Conservation (phyloP, 2,113 vertebrate species). For the Leucosticte australis region DNA sequence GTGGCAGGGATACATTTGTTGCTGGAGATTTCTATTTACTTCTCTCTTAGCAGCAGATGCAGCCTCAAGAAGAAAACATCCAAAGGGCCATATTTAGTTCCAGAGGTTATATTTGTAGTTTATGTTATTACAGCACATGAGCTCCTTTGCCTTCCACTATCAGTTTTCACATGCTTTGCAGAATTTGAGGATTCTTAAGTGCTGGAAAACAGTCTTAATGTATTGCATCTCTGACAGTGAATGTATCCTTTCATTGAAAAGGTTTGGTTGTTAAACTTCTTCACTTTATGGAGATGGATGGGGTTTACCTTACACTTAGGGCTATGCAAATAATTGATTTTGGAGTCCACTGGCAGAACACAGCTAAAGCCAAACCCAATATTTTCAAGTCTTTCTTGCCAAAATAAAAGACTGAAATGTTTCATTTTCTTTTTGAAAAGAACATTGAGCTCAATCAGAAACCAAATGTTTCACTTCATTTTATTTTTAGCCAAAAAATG, state of each 20-base stretch:
- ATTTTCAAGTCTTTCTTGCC: background rate
- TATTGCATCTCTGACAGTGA: background rate
- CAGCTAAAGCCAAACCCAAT: slow-evolving; percentile 8
- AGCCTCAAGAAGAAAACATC: background rate
- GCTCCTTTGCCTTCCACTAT: background rate
- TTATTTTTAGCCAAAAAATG: background rate
- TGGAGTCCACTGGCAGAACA: background rate
- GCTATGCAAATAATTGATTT: slow-evolving; percentile 29
- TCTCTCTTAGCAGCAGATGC: background rate
- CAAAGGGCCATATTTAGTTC: background rate
- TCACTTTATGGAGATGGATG: background rate
- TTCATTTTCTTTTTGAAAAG: background rate
- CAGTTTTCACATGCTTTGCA: background rate
- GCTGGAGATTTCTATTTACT: background rate
- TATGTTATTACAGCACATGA: background rate
- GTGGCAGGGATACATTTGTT: background rate
- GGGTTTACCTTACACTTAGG: slow-evolving; percentile 16
- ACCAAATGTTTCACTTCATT: background rate
- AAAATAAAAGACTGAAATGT: background rate
- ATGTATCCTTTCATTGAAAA: background rate
- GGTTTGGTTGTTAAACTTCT: background rate
- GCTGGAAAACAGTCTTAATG: background rate
- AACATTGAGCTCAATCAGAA: background rate
- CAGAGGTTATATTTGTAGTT: slow-evolving; percentile 25
- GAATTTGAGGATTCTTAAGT: slow-evolving; percentile 5